phyloP scores from a whole-genome alignment of 2,888 invertebrate genomes.

The Cryptocephalus primarius region DNA sequence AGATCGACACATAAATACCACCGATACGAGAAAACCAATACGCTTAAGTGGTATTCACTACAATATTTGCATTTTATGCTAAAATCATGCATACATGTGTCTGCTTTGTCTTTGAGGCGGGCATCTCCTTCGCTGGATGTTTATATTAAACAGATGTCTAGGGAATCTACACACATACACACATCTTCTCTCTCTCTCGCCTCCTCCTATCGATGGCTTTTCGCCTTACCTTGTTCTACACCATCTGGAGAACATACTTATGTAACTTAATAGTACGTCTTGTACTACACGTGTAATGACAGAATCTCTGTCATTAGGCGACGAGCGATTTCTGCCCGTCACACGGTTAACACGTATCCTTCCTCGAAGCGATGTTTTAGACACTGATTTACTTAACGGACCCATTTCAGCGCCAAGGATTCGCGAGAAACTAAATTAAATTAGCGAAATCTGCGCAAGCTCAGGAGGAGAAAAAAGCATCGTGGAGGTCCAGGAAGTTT shows the following conservation, averaged over 20 bases:
- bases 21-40: neutral
- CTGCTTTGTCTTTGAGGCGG: neutral
- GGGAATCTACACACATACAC: neutral
- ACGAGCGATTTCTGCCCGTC: too few relatives aligned
- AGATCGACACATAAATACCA: conserved; percentile 7
- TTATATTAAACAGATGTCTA: neutral
- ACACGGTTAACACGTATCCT: too few relatives aligned
- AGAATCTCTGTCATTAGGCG: neutral
- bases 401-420: too few relatives aligned
- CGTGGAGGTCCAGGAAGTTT: too few relatives aligned
- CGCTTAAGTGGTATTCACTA: neutral
- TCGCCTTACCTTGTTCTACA: neutral
- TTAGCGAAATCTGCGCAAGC: too few relatives aligned
- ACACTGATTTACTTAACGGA: too few relatives aligned
- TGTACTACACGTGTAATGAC: neutral
- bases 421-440: too few relatives aligned
- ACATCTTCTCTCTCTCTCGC: too few relatives aligned
- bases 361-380: too few relatives aligned
- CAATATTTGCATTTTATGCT: neutral
- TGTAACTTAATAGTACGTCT: neutral
- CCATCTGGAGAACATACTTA: neutral
- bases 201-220: neutral
- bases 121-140: neutral
- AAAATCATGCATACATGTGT: neutral
- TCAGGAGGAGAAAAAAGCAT: too few relatives aligned